A percentile compares a stretch with the other conserved stretches of the same genome.
These are phyloP conservation scores for Lucifuga dentata DNA, from an alignment of 2,113 vertebrate species.

Conservation along the genomic window DNA sequence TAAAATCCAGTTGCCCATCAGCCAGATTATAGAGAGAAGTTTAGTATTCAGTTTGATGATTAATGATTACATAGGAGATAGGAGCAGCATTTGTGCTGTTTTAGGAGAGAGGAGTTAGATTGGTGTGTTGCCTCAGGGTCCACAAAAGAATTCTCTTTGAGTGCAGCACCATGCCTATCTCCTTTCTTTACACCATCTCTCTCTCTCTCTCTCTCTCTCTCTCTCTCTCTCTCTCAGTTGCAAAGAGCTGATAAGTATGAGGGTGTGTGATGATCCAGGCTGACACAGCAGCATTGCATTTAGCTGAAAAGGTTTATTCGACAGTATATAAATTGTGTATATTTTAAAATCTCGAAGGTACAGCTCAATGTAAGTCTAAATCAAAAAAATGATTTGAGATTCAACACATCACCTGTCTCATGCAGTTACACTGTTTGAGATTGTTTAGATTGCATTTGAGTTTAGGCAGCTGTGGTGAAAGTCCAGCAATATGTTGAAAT, in stretches of 20 bases:
- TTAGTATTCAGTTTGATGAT: slow-evolving; percentile 31
- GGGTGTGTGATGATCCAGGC: slow-evolving; percentile 20
- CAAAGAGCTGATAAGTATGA: slow-evolving; percentile 27
- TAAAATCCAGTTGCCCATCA: slow-evolving; percentile 55
- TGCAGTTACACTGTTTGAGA: slow-evolving; percentile 13
- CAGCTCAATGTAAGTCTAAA: background rate
- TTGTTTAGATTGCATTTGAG: too few species aligned
- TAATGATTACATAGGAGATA: slow-evolving; percentile 66
- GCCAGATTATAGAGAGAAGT: slow-evolving; percentile 57
- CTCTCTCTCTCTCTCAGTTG: slow-evolving; percentile 31
- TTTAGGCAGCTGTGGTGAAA: background rate
- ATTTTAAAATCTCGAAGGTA: slow-evolving; percentile 1
- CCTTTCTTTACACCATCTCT: too few species aligned
- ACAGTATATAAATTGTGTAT: background rate
- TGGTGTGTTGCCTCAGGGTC: slow-evolving; percentile 44
- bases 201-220: background rate
- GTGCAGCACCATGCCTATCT: slow-evolving; percentile 17
- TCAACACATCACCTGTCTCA: background rate
- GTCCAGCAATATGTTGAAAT: slow-evolving; percentile 7
- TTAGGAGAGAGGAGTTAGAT: slow-evolving; percentile 38
- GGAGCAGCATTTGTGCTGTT: slow-evolving; percentile 50
- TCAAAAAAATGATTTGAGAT: slow-evolving; percentile 15
- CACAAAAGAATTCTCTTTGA: slow-evolving; percentile 56
- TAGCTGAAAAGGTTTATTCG: slow-evolving; percentile 34
- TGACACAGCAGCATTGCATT: slow-evolving; percentile 36